Evolutionary conservation across 2,797 vertebrate genomes (phyloP).

Genomic region (Sebastes wilsoni): DNA sequence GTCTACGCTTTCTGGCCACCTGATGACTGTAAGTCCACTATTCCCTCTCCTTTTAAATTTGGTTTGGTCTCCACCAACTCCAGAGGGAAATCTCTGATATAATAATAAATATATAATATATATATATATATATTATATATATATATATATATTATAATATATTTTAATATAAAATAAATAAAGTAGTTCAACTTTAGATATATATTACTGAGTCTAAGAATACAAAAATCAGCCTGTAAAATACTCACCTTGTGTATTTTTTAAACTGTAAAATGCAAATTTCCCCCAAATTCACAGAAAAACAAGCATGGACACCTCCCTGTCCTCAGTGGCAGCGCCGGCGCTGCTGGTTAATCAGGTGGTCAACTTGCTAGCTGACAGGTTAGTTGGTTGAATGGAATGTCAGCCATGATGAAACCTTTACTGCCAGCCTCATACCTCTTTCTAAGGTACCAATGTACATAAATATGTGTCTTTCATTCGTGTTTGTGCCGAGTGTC

Average conservation of each 20-base stretch:
- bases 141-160: too few species aligned
- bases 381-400: neutral
- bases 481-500: conserved; percentile 3
- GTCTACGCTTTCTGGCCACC: too few species aligned
- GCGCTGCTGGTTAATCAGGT: neutral
- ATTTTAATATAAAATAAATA: neutral
- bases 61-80: neutral
- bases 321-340: neutral
- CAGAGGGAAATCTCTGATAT: neutral
- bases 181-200: neutral
- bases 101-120: too few species aligned
- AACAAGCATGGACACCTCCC: neutral
- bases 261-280: neutral
- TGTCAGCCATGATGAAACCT: conserved; percentile 1
- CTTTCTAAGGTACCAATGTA: neutral
- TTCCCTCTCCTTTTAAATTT: neutral
- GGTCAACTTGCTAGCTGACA: neutral
- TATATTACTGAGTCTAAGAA: neutral
- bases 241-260: neutral
- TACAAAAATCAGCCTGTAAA: neutral
- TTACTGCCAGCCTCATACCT: neutral
- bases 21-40: neutral
- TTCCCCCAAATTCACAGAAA: neutral
- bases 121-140: too few species aligned
- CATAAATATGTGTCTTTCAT: neutral